These are phyloP conservation scores for Phalloptychus januarius DNA, from an alignment of 2,797 vertebrate species.

Conservation along the genomic window DNA sequence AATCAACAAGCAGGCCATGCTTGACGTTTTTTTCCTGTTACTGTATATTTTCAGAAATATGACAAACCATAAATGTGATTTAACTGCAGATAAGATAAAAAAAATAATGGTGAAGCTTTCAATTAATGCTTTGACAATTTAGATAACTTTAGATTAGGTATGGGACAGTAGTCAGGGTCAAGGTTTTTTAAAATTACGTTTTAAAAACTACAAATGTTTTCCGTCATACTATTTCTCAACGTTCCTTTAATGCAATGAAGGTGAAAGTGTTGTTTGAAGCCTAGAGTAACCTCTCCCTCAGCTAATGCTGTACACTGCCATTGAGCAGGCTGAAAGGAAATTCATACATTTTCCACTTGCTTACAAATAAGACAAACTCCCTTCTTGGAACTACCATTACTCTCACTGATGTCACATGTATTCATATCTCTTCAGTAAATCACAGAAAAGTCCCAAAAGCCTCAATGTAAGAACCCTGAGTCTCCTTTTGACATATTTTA, in stretches of 20 bases:
- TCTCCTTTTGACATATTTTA: neutral
- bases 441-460: neutral
- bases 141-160: neutral
- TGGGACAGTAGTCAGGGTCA: neutral
- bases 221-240: no score
- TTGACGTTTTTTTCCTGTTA: slow-evolving; percentile 22
- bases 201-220: neutral
- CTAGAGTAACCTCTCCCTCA: neutral
- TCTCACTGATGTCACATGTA: neutral
- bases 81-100: neutral
- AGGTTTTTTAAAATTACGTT: neutral
- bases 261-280: neutral
- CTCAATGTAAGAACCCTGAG: neutral
- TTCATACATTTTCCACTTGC: neutral
- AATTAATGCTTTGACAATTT: neutral
- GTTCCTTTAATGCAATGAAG: neutral
- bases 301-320: neutral
- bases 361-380: neutral
- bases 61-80: neutral
- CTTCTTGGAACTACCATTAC: neutral
- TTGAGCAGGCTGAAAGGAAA: neutral
- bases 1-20: slow-evolving; percentile 41
- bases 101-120: neutral
- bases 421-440: neutral
- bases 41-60: neutral